Evolutionary conservation across 1,140 invertebrate genomes (phyloP).

Genomic region (Solen grandis): DNA sequence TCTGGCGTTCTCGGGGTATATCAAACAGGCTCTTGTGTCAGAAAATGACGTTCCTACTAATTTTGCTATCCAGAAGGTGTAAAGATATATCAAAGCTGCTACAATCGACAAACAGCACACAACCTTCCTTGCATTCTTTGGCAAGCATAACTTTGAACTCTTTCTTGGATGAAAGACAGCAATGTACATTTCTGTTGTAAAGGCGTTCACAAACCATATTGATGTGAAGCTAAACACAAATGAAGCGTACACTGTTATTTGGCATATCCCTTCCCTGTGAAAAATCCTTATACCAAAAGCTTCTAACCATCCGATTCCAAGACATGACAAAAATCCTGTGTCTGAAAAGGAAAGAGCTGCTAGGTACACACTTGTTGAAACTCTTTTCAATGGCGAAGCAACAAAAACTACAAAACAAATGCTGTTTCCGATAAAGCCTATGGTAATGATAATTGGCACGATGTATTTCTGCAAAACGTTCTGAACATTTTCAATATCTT

Average conservation of each 20-base stretch:
- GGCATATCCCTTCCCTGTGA: conserved; percentile 69
- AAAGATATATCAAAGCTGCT: conserved; percentile 62
- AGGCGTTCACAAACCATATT: conserved; percentile 78
- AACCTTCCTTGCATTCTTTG: conserved; percentile 52
- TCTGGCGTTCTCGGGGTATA: conserved; percentile 43
- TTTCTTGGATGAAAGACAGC: conserved; percentile 73
- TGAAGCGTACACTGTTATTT: conserved; percentile 73
- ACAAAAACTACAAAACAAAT: conserved; percentile 84
- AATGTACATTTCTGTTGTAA: conserved; percentile 78
- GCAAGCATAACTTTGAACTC: conserved; percentile 66
- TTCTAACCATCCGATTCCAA: conserved; percentile 83
- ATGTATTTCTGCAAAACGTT: conserved; percentile 76
- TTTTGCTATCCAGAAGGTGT: conserved; percentile 65
- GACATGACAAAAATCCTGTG: conserved; percentile 82
- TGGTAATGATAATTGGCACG: conserved; percentile 82
- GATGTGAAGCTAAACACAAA: conserved; percentile 77
- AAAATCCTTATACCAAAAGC: conserved; percentile 80
- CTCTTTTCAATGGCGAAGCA: conserved; percentile 82
- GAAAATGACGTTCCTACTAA: conserved; percentile 24
- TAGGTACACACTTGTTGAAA: conserved; percentile 84
- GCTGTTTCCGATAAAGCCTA: conserved; percentile 83
- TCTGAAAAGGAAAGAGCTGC: conserved; percentile 84
- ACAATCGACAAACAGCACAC: conserved; percentile 55
- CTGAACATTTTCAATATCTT: background rate
- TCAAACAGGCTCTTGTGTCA: conserved; percentile 37